These are phyloP conservation scores for Procambarus virginalis DNA, from an alignment of 1,140 invertebrate species.

Conservation along the genomic window DNA sequence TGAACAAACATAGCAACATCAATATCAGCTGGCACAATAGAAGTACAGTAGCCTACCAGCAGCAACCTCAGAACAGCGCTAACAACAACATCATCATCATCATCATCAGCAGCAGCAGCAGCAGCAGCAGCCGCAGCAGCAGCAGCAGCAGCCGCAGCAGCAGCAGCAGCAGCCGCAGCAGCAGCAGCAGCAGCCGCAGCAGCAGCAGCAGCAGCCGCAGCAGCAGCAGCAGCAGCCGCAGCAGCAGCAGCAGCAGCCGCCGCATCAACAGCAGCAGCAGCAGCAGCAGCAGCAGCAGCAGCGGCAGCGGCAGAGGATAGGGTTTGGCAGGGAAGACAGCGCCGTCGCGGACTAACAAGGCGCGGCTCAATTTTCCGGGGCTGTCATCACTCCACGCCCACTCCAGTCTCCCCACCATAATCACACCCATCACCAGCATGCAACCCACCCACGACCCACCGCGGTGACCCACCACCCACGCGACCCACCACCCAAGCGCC, in stretches of 20 bases:
- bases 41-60: no score
- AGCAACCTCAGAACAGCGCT: no score
- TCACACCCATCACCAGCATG: constrained; percentile 57
- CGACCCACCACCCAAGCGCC: background rate
- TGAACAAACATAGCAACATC: no score
- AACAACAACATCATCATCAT: no score
- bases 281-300: background rate
- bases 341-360: constrained; percentile 50
- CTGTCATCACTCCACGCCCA: constrained; percentile 65
- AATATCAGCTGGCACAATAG: no score
- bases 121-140: no score
- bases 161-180: no score
- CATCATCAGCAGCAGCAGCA: no score
- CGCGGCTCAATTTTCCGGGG: constrained; percentile 64
- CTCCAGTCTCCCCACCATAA: constrained; percentile 50
- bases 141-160: no score
- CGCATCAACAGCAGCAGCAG: no score
- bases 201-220: no score
- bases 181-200: background rate
- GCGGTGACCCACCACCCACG: background rate
- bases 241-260: background rate
- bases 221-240: no score
- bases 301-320: background rate
- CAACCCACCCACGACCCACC: constrained; percentile 58
- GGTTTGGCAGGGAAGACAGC: background rate